These are phyloP conservation scores for Drosophila setifemur DNA, from an alignment of 1,140 invertebrate species.

Conservation along the genomic window DNA sequence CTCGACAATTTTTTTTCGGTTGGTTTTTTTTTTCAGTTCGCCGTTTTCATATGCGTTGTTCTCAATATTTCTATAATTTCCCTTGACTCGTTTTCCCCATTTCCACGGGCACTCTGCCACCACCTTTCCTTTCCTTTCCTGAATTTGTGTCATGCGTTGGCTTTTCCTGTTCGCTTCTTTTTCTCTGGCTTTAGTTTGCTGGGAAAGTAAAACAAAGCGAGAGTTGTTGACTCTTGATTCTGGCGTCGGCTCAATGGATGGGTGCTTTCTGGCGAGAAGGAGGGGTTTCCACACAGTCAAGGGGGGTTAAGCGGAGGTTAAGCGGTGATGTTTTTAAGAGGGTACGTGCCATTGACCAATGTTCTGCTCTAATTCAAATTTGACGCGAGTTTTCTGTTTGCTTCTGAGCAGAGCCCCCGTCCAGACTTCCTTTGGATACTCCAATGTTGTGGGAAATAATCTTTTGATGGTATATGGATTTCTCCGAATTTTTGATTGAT, in stretches of 20 bases:
- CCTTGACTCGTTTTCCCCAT: constrained; percentile 57
- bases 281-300: not conserved
- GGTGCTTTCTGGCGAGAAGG: not conserved
- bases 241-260: constrained; percentile 18
- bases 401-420: not conserved
- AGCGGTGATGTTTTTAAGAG: not conserved
- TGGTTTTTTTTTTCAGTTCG: not conserved
- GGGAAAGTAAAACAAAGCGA: constrained; percentile 66
- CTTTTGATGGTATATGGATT: too few species aligned
- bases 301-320: not conserved
- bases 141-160: constrained; percentile 72
- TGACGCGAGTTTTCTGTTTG: not conserved
- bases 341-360: constrained; percentile 38
- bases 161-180: constrained; percentile 53
- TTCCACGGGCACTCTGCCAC: constrained; percentile 37
- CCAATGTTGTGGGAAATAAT: too few species aligned
- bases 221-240: constrained; percentile 65
- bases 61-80: constrained; percentile 59
- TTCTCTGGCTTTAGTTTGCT: constrained; percentile 68
- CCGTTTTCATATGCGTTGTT: constrained; percentile 36
- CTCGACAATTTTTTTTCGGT: constrained; percentile 10
- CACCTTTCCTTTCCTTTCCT: constrained; percentile 24
- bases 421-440: not conserved
- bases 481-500: too few species aligned
- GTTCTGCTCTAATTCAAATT: constrained; percentile 64